These are phyloP conservation scores for Leguminivora glycinivorella DNA, from an alignment of 1,140 invertebrate genomes.

Conservation along the genomic window DNA sequence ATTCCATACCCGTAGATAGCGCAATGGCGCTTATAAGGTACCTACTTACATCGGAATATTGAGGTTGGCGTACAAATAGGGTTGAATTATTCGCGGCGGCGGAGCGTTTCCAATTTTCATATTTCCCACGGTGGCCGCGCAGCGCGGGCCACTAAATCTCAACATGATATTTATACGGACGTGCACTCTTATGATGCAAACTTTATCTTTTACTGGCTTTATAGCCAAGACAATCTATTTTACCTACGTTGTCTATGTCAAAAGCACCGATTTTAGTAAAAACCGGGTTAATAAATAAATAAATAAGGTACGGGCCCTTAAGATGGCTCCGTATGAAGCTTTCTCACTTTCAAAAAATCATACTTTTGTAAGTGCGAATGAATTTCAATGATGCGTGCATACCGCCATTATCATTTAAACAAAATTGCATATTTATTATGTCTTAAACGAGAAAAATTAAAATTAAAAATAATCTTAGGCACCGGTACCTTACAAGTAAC, in stretches of 20 bases:
- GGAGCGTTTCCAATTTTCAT: slow-evolving; percentile 70
- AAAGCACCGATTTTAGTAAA: neutral
- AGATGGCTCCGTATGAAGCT: no score
- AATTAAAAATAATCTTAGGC: no score
- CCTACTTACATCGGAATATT: slow-evolving; percentile 33
- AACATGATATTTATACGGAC: slow-evolving; percentile 49
- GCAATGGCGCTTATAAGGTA: slow-evolving; percentile 26
- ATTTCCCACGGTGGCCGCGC: slow-evolving; percentile 58
- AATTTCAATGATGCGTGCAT: no score
- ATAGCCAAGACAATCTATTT: neutral
- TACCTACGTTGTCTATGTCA: neutral
- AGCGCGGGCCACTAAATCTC: slow-evolving; percentile 57
- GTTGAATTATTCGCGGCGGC: slow-evolving; percentile 62
- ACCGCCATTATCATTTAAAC: no score
- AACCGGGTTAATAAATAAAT: no score
- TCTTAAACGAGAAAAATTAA: no score
- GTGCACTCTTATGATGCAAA: slow-evolving; percentile 9
- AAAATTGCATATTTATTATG: no score
- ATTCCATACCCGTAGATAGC: neutral
- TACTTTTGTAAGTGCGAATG: no score
- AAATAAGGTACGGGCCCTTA: no score
- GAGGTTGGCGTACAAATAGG: slow-evolving; percentile 50
- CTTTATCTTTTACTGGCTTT: neutral
- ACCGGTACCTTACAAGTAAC: no score
- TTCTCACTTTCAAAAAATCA: no score